These are phyloP conservation scores for Leuctra nigra DNA, from an alignment of 2,888 invertebrate species.

Conservation along the genomic window DNA sequence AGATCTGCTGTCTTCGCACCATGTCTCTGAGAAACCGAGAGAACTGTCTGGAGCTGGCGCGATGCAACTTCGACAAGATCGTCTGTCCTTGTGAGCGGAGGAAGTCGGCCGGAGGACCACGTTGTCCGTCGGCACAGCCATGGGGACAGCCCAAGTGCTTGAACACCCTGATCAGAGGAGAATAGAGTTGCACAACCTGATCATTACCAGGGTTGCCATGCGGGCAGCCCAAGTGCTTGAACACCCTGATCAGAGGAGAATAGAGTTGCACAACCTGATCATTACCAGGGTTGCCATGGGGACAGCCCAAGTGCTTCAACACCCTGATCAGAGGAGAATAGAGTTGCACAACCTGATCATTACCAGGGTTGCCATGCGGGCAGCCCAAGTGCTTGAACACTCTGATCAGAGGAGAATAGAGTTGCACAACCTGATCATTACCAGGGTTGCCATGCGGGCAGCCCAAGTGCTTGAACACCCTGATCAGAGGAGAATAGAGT, in stretches of 20 bases:
- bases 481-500: too few relatives aligned
- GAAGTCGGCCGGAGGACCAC: conserved; percentile 86
- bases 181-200: too few relatives aligned
- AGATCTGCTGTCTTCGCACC: conserved; percentile 67
- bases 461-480: too few relatives aligned
- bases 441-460: too few relatives aligned
- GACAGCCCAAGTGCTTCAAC: conserved; percentile 86
- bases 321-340: too few relatives aligned
- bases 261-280: too few relatives aligned
- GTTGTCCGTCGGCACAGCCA: conserved; percentile 80
- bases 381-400: conserved; percentile 88
- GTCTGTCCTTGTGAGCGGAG: conserved; percentile 80
- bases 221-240: conserved; percentile 88
- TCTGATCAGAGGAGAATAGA: too few relatives aligned
- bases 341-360: too few relatives aligned
- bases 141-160: conserved; percentile 91
- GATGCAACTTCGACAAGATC: conserved; percentile 67
- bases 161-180: conserved; percentile 66
- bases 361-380: conserved; percentile 87
- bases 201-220: too few relatives aligned
- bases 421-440: too few relatives aligned
- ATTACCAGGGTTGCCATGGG: too few relatives aligned
- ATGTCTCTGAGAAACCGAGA: conserved; percentile 62
- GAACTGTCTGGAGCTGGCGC: conserved; percentile 58
- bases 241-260: conserved; percentile 63